Base-by-base conservation (phyloP, 1,140 invertebrate genomes). In the Drosophila leontia region DNA sequence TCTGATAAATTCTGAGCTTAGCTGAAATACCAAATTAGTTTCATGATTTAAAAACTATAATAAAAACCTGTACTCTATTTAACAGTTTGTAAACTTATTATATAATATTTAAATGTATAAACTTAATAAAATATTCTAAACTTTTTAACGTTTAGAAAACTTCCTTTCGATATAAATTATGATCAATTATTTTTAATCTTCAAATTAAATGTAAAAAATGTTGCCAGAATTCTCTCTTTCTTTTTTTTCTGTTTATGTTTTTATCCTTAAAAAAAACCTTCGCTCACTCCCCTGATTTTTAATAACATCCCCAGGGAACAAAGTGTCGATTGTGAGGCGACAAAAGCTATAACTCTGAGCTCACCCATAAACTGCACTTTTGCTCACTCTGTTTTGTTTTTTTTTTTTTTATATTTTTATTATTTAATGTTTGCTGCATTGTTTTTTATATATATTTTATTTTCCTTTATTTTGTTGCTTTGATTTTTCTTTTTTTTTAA, bases 311-410 rank as follows among this genome's bases (percentile, higher is more conserved):
- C 17, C 13, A 26, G 35, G 35, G 13, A 56, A 39, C 19, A 72
- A 78, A 60, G 80, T 79, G 75, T 82, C 70, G 79, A 83, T 80
- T 82, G 65, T 53, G 48, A 62, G 82, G 82, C 80, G 82, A 83
- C 77, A 80, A 86, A 67, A 75, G 69, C 57, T 67, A 85, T 72
- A 79, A 61, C 48, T 58, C 51, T 56, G 42, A 60, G 58, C 64
- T 39, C 68, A 51, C 72, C 72, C 56, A 57, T 75, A 55, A 64
- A 37, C 45, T 47, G 23, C 68, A 42, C 35, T 62, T 48, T 35
- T 32, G 4, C 41, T 12, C 11, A 23, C 12, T 32, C 7, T 2
- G 19, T 17, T 39, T 56, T 23, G 23, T 29, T 41, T 55, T 7
- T 39, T 39, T 55, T 9, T 23, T 9, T 19, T 19, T 19, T 19